These are phyloP conservation scores for Tanypteryx hageni DNA, from an alignment of 2,888 invertebrate genomes.

Conservation along the genomic window DNA sequence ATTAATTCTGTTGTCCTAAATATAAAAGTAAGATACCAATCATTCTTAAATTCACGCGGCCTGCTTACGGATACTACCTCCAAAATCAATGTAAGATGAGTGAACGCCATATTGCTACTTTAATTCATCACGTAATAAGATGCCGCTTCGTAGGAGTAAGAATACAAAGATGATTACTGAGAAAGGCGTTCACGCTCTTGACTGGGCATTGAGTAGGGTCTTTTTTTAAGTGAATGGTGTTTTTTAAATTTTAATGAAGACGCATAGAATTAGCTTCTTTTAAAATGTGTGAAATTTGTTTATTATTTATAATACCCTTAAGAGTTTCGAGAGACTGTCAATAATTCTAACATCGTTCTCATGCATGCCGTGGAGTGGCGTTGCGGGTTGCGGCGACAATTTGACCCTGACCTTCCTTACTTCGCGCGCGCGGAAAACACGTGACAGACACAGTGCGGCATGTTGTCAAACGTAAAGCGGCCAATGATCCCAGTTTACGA, in stretches of 20 bases:
- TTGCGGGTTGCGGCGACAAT: constrained; percentile 42
- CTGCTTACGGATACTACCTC: background rate
- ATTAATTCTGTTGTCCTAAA: too few relatives aligned
- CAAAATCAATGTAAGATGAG: background rate
- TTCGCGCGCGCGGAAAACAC: constrained; percentile 66
- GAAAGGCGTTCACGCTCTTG: too few relatives aligned
- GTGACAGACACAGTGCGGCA: constrained; percentile 67
- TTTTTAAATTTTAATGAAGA: background rate
- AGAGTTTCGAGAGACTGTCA: constrained; percentile 32
- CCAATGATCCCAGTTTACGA: constrained; percentile 65
- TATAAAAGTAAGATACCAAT: background rate
- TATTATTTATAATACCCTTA: background rate
- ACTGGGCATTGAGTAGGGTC: background rate
- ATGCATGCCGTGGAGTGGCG: constrained; percentile 48
- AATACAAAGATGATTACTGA: background rate
- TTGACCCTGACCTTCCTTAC: constrained; percentile 67
- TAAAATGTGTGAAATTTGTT: background rate
- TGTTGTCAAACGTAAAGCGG: constrained; percentile 67
- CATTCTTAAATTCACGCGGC: background rate
- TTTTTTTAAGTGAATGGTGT: background rate
- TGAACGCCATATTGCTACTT: constrained; percentile 52
- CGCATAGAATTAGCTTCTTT: background rate
- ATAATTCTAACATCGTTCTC: constrained; percentile 48
- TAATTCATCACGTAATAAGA: constrained; percentile 54
- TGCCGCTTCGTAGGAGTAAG: background rate